These are phyloP conservation scores for Amblyopsis rosae DNA, from an alignment of 2,113 vertebrate species.

Conservation along the genomic window DNA sequence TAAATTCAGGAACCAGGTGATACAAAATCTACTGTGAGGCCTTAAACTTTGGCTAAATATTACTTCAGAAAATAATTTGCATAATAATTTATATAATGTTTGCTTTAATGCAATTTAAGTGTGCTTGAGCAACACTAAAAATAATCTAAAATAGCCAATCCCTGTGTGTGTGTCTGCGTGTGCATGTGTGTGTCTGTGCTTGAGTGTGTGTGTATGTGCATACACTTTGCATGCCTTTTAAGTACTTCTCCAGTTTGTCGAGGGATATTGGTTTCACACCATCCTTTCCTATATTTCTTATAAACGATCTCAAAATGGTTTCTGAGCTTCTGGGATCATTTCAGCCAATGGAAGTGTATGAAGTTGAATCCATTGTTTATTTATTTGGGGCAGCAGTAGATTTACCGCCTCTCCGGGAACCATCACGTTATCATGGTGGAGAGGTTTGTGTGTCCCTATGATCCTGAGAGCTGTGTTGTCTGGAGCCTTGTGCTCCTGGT, in stretches of 20 bases:
- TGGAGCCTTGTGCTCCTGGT: too few species aligned
- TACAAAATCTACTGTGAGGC: too few species aligned
- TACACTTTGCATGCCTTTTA: constrained; percentile 41
- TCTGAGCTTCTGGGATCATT: constrained; percentile 70
- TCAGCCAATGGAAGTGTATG: constrained; percentile 67
- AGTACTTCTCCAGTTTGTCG: constrained; percentile 58
- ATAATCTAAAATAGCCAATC: too few species aligned
- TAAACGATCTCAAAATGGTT: constrained; percentile 40
- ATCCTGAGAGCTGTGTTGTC: too few species aligned
- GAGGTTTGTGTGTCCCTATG: too few species aligned
- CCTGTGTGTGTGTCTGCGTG: neutral
- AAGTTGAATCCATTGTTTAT: constrained; percentile 55
- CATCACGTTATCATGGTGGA: too few species aligned
- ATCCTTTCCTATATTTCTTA: neutral
- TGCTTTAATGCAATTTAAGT: too few species aligned
- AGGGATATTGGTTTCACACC: constrained; percentile 65
- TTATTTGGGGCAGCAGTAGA: constrained; percentile 71
- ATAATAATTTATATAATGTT: too few species aligned
- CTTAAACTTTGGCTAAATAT: too few species aligned
- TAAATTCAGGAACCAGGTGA: too few species aligned
- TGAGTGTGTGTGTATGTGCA: constrained; percentile 18
- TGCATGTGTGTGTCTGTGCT: neutral
- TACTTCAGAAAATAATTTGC: too few species aligned
- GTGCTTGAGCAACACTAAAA: too few species aligned
- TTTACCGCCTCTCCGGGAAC: constrained; percentile 47